Base-by-base conservation (phyloP, 1,140 invertebrate genomes). In the Apis cerana region DNA sequence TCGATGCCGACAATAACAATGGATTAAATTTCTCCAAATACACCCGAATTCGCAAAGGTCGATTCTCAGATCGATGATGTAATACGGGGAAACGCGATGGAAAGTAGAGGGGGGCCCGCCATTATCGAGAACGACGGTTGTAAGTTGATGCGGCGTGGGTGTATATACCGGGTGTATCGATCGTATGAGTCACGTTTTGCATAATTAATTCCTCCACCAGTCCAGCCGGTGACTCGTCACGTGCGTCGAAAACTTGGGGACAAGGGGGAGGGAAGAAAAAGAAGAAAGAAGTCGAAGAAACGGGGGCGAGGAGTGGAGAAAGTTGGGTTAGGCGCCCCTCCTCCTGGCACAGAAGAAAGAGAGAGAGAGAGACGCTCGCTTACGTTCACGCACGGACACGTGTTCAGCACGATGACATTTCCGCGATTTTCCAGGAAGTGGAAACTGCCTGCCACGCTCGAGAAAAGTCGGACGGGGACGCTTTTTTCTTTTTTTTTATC, bases 161-260 rank as follows among this genome's bases (percentile, higher is more conserved):
- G 19, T 43, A 54, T 8, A 43, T 43, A 23, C 54, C 61, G 15
- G 19, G 43, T 11, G 0, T 54, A 80, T 80, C 69, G 78, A 3
- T 1, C 7, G 0, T 17, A 72, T 80, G 68, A 72, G 78, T 80
- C 77, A 72, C 27, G 21, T 80, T 80, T 48, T 80, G 78, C 78
- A 80, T 80, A 80, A 80, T 80, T 80, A 70, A 80, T 80, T 43
- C 33, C 4, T 43, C 33, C 33, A 5, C 5, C 33, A 43, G 33
- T 3, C 33, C 33, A 43, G 4, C 33, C 4, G 33, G 33, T 54
- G 27, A 27, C 27, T 27, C 27, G 33, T 79, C 76, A 79, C 76
- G 76, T 79, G 76, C 64, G 1, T 10, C 48, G 74, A 70, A 79
- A 27, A 17, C 52, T 79, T 3, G 33, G 54, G 19, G 23, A 13